Evolutionary conservation across 1,140 invertebrate genomes (phyloP), one percentile per base, ranked within the genome.

Genomic region (Centruroides sculpturatus): DNA sequence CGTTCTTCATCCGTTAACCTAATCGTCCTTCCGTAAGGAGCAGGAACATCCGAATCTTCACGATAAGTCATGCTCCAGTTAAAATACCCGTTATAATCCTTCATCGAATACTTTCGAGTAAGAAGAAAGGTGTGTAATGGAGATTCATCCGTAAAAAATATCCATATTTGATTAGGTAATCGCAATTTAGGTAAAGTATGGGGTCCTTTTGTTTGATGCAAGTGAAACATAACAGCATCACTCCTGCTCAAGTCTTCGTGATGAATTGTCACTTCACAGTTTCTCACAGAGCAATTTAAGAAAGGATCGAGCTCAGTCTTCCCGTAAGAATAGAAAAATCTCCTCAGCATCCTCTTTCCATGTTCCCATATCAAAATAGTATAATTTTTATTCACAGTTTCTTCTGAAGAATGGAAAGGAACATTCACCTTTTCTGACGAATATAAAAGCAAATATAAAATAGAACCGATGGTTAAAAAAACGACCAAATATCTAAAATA

Each of bases 61-160:
- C 81, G 76, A 66, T 86, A 87, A 3, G 79, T 82, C 84, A 87
- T 86, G 2, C 84, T 85, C 84, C 84, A 86, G 69, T 87, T 86
- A 67, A 87, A 86, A 41, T 66, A 53, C 0, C 66, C 7, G 57
- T 81, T 75, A 58, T 81, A 81, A 46, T 77, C 66, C 4, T 67
- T 68, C 46, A 81, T 62, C 23, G 68, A 69, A 34, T 64, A 64
- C 49, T 46, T 60, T 53, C 35, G 51, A 52, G 59, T 0, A 76
- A 79, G 36, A 79, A 63, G 8, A 76, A 73, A 10, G 66, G 49
- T 1, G 65, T 69, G 65, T n/a, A 41, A 55, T 0, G 67, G 65
- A 47, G 63, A 61, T 57, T 69, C 68, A 47, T 68, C 67, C 3
- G 66, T 68, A 36, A 67, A 65, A 41, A 68, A 68, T 23, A 69